Evolutionary conservation across 2,888 invertebrate species (phyloP).

Genomic region (Synanthedon myopaeformis): DNA sequence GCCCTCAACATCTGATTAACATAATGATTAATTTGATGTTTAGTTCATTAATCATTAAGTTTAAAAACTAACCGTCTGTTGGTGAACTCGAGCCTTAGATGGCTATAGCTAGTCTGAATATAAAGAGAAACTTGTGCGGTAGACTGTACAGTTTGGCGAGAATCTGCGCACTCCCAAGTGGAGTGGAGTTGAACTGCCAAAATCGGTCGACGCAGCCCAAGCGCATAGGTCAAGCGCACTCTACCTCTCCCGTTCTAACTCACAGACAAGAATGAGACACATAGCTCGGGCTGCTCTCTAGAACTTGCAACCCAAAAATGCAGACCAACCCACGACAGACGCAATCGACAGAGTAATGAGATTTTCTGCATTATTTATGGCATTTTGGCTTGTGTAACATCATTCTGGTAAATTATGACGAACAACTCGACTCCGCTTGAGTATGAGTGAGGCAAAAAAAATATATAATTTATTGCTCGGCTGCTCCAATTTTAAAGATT

Average conservation of each 20-base stretch:
- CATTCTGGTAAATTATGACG: not conserved
- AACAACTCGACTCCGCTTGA: not conserved
- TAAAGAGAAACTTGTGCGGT: not conserved
- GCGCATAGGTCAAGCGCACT: constrained; percentile 52
- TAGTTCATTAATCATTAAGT: too few species aligned
- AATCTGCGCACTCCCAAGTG: constrained; percentile 16
- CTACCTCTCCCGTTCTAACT: constrained; percentile 22
- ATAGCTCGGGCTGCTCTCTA: constrained; percentile 23
- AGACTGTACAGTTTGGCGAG: not conserved
- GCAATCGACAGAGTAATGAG: constrained; percentile 26
- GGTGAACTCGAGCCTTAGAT: too few species aligned
- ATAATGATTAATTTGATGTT: too few species aligned
- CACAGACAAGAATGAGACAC: constrained; percentile 17
- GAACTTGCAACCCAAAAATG: constrained; percentile 37
- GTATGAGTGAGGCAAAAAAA: too few species aligned
- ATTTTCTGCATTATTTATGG: constrained; percentile 13
- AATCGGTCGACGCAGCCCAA: constrained; percentile 29
- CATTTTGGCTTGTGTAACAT: constrained; percentile 9
- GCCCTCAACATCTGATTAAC: too few species aligned
- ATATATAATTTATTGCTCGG: too few species aligned
- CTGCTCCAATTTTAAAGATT: too few species aligned
- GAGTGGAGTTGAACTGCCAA: constrained; percentile 28
- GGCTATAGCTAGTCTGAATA: too few species aligned
- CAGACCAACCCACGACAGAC: constrained; percentile 34
- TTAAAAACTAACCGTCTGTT: too few species aligned